Evolutionary conservation across 1,140 invertebrate species (phyloP).

Genomic region (Drosophila pandora): DNA sequence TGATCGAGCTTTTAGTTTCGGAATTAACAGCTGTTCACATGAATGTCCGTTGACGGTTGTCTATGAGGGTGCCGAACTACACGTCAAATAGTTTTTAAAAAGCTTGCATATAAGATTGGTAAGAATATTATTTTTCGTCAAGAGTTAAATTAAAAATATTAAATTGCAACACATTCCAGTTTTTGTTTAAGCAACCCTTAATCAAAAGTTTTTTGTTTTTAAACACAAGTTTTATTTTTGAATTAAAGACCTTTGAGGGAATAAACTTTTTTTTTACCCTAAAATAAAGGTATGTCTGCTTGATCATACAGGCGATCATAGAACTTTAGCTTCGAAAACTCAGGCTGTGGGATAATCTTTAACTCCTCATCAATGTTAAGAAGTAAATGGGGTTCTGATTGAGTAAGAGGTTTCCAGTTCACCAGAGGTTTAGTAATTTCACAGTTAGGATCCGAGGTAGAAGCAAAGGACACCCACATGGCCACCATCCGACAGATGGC

Average conservation of each 20-base stretch:
- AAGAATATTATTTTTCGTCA: no score
- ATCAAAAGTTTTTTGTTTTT: no score
- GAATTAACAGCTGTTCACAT: not conserved
- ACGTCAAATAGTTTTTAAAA: not conserved
- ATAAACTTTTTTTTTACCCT: not conserved
- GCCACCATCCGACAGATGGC: constrained; percentile 83
- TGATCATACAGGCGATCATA: constrained; percentile 48
- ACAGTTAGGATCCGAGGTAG: constrained; percentile 76
- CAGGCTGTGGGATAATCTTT: constrained; percentile 75
- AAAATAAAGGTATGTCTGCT: constrained; percentile 45
- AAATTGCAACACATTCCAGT: no score
- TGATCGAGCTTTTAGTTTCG: constrained; percentile 18
- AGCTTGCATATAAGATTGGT: not conserved
- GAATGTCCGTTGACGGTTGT: not conserved
- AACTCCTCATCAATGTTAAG: constrained; percentile 83
- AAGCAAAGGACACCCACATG: constrained; percentile 83
- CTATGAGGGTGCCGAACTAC: no score
- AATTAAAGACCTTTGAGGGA: no score
- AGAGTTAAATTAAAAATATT: no score
- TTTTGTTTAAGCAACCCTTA: no score
- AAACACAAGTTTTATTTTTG: no score
- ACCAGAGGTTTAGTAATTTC: constrained; percentile 33
- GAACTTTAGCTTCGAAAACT: constrained; percentile 64
- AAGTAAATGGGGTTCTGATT: constrained; percentile 60
- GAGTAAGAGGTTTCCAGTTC: constrained; percentile 77